Conservation (phyloP, 30 jellyfish, hydroid and myxozoan genomes). For the Chrysaora quinquecirrha region DNA sequence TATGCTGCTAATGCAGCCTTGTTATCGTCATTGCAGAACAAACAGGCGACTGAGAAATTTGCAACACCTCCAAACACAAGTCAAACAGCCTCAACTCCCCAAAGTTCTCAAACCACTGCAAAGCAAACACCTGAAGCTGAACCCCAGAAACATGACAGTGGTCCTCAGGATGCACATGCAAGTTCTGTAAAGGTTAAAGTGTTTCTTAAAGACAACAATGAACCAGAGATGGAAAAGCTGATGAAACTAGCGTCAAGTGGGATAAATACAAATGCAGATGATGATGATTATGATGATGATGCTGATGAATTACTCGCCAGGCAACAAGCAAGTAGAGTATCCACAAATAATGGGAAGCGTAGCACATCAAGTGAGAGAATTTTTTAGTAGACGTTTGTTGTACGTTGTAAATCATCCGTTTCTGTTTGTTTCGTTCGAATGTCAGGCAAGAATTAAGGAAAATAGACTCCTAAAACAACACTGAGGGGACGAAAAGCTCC, state of each 20-base stretch:
- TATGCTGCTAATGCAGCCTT: too few relatives aligned
- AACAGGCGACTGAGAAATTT: background rate
- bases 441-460: too few relatives aligned
- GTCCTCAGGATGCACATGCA: background rate
- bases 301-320: background rate
- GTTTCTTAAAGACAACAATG: slow-evolving; percentile 65
- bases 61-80: background rate
- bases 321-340: slow-evolving; percentile 3
- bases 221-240: slow-evolving; percentile 79
- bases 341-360: slow-evolving; percentile 25
- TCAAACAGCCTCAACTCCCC: background rate
- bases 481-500: too few relatives aligned
- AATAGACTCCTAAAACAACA: too few relatives aligned
- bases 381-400: too few relatives aligned
- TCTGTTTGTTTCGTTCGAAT: too few relatives aligned
- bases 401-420: too few relatives aligned
- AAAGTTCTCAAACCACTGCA: background rate
- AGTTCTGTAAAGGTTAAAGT: slow-evolving; percentile 71
- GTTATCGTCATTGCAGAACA: too few relatives aligned
- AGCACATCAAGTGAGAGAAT: slow-evolving; percentile 38
- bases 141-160: background rate
- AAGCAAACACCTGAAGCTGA: background rate
- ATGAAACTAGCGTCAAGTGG: slow-evolving; percentile 85
- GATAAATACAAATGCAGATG: slow-evolving; percentile 39
- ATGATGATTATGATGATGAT: slow-evolving; percentile 44